A percentile compares a stretch with the other conserved stretches of the same genome.
Conservation (phyloP, 2,888 invertebrate genomes). For the Cosmia pyralina region DNA sequence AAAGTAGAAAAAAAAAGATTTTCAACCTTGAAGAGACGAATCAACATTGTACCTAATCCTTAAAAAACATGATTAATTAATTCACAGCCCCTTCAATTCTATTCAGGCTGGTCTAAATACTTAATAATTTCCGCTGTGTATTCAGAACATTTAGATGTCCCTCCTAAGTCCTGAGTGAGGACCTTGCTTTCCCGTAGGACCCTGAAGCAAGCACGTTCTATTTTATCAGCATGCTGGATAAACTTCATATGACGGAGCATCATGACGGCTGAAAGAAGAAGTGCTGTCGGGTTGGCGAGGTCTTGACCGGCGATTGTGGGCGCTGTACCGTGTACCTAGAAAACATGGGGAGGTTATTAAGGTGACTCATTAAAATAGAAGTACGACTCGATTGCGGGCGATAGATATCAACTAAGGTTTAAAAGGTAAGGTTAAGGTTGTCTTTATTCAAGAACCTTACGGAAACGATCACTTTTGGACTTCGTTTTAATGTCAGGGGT, state of each 20-base stretch:
- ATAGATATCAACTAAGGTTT: background rate
- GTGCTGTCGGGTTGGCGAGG: conserved; percentile 99
- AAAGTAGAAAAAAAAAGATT: background rate
- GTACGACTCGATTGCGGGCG: conserved; percentile 7
- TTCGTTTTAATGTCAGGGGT: background rate
- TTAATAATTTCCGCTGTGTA: conserved; percentile 96
- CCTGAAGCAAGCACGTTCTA: conserved; percentile 95
- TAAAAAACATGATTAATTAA: conserved; percentile 14
- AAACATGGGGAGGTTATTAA: background rate
- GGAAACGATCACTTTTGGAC: background rate
- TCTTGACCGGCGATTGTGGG: conserved; percentile 99
- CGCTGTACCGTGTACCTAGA: conserved; percentile 98
- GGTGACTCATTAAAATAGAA: too few species aligned
- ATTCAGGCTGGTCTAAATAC: conserved; percentile 70
- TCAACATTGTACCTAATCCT: conserved; percentile 24
- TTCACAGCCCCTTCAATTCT: background rate
- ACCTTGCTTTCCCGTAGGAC: conserved; percentile 95
- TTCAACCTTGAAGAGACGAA: conserved; percentile 1
- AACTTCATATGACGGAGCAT: conserved; percentile 98
- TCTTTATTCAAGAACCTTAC: background rate
- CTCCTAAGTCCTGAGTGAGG: conserved; percentile 98
- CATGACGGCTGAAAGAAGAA: conserved; percentile 99
- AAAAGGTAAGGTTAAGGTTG: too few species aligned
- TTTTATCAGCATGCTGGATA: conserved; percentile 92
- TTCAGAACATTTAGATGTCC: conserved; percentile 97